A percentile compares a stretch with the other conserved stretches of the same genome.
Evolutionary conservation across 1,140 invertebrate species (phyloP).

Genomic region (silkworm (Bombyx mori)): DNA sequence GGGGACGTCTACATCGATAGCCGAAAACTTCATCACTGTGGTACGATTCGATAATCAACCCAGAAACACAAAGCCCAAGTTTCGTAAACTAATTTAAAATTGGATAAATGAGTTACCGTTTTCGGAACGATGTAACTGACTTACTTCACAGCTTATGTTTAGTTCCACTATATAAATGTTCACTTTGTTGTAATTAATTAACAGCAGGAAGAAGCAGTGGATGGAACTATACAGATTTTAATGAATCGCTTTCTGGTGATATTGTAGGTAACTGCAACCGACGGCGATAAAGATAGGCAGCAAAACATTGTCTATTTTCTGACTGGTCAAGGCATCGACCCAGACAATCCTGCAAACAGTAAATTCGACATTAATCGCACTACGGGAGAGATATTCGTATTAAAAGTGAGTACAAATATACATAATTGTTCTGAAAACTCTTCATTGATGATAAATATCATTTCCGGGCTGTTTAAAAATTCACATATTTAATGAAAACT

Average conservation of each 20-base stretch:
- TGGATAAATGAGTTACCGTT: neutral
- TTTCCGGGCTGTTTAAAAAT: too few species aligned
- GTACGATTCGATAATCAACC: constrained; percentile 23
- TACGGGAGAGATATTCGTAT: constrained; percentile 93
- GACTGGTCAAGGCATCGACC: constrained; percentile 96
- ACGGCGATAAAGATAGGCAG: constrained; percentile 94
- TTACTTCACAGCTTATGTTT: too few species aligned
- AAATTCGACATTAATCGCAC: constrained; percentile 97
- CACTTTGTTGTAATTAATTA: too few species aligned
- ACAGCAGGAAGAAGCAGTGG: too few species aligned
- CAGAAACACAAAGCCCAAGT: constrained; percentile 30
- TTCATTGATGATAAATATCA: too few species aligned
- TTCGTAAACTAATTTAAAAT: constrained; percentile 5
- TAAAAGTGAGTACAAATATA: constrained; percentile 77
- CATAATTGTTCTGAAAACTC: neutral
- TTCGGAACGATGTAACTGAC: neutral
- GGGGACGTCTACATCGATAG: constrained; percentile 6
- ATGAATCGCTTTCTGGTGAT: too few species aligned
- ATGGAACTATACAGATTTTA: too few species aligned
- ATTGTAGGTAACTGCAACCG: constrained; percentile 91
- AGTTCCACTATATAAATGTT: too few species aligned
- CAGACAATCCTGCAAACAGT: constrained; percentile 93
- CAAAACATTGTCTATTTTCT: constrained; percentile 98
- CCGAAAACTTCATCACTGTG: constrained; percentile 2
- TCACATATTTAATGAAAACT: too few species aligned